Evolutionary conservation across 2,797 vertebrate species (phyloP), one percentile per base, ranked within the genome.

Genomic region (Petrocephalus sullivani): DNA sequence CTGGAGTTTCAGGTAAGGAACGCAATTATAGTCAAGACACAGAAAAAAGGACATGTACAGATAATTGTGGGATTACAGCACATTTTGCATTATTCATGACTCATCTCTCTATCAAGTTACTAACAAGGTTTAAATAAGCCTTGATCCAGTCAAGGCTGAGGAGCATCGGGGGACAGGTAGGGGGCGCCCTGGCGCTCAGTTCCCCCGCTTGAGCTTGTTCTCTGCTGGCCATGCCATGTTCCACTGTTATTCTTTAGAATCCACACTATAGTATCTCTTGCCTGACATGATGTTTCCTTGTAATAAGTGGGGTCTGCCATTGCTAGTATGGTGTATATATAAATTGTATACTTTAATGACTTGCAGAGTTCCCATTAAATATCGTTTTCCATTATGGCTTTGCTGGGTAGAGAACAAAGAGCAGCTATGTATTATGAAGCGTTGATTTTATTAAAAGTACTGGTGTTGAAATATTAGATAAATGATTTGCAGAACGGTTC

Each of bases 1-100:
- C 93, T 98, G 92, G 96, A 98, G 93, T 98, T 98, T 91, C 97
- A 98, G 96, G 97, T 98, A 93, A 84, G 21, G n/a, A 14, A 14
- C 21, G 33, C 10, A 12, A 53, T 58, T 23, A 37, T 19, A 9
- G 16, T 81, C 75, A 81, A 81, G 75, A 49, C 41, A 81, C 14
- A 49, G 37, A 49, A 19, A 19, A 28, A 14, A 78, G 37, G 71
- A 81, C 49, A 19, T 37, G 6, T n/a, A 21, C 16, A 49, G 75
- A 49, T 81, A 49, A 46, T 23, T 21, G 67, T 37, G 67, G 14
- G 41, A 49, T 49, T 37, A 49, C 41, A 46, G 19, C 75, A 81
- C 16, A 16, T 81, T 81, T 81, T 49, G 37, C 8, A n/a, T 49
- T 46, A 21, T 81, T 81, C 19, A 81, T 81, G 41, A 46, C 46